A percentile compares a stretch with the other conserved stretches of the same genome.
These are phyloP conservation scores for Agriotes lineatus DNA, from an alignment of 2,888 invertebrate species.

Conservation along the genomic window DNA sequence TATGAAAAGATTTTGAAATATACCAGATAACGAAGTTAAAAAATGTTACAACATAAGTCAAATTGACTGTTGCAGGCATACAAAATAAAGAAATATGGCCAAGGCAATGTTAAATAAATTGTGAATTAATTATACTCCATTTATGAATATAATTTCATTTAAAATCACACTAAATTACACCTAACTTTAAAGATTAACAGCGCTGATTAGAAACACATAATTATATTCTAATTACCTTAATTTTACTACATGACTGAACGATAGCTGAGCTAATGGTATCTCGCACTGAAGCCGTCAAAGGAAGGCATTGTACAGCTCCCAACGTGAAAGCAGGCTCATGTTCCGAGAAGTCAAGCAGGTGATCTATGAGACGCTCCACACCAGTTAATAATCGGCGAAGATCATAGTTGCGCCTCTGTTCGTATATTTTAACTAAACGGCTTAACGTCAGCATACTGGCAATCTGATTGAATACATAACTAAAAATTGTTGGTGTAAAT, in stretches of 20 bases:
- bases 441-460: constrained; percentile 91
- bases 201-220: background rate
- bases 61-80: no score
- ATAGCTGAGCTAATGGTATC: constrained; percentile 90
- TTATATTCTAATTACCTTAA: constrained; percentile 73
- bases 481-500: constrained; percentile 63
- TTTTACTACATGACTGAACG: constrained; percentile 84
- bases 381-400: constrained; percentile 89
- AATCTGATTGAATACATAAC: constrained; percentile 96
- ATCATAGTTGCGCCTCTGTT: constrained; percentile 95
- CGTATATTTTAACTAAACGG: constrained; percentile 90
- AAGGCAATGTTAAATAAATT: no score
- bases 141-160: no score
- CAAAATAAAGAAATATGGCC: no score
- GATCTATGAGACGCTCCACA: constrained; percentile 93
- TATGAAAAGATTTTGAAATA: no score
- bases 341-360: constrained; percentile 88
- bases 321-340: constrained; percentile 83
- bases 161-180: no score
- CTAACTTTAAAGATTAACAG: no score
- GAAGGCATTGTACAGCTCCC: constrained; percentile 82
- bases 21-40: no score
- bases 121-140: no score
- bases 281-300: constrained; percentile 81
- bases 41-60: no score